phyloP scores from a whole-genome alignment of 2,797 vertebrate species.

The Tarsius wallacei region DNA sequence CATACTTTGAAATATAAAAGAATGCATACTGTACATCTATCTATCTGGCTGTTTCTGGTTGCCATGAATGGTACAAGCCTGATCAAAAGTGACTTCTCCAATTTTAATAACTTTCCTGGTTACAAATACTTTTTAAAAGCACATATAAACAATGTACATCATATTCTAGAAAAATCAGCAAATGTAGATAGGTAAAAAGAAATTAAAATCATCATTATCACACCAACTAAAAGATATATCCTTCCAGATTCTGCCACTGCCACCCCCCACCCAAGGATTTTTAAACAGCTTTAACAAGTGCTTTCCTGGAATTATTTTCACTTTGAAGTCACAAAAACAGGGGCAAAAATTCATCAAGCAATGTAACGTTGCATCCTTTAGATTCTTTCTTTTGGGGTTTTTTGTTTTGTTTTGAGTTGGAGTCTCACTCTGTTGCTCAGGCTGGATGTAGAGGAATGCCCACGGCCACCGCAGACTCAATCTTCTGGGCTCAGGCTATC shows the following conservation, averaged over 20 bases:
- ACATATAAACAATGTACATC: not conserved
- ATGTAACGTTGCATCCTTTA: not conserved
- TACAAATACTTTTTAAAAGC: not conserved
- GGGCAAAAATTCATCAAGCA: not conserved
- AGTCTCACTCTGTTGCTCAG: too few species aligned
- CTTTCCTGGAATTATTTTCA: conserved; percentile 3
- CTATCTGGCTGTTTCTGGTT: not conserved
- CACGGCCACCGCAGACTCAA: too few species aligned
- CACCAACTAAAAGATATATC: not conserved
- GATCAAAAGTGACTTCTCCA: conserved; percentile 26
- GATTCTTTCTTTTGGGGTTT: not conserved
- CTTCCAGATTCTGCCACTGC: not conserved
- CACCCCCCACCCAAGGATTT: not conserved
- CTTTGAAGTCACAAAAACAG: not conserved
- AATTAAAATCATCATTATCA: conserved; percentile 31
- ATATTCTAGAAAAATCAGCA: not conserved
- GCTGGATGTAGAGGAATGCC: too few species aligned
- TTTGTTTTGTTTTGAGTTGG: too few species aligned
- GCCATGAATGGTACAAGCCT: not conserved
- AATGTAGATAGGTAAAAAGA: not conserved
- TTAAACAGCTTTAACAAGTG: not conserved
- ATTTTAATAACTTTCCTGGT: conserved; percentile 41
- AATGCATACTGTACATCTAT: not conserved
- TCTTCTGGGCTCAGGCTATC: too few species aligned
- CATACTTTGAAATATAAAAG: conserved; percentile 41